phyloP scores from a whole-genome alignment of 2,888 invertebrate genomes.

The Lasius fuliginosus region DNA sequence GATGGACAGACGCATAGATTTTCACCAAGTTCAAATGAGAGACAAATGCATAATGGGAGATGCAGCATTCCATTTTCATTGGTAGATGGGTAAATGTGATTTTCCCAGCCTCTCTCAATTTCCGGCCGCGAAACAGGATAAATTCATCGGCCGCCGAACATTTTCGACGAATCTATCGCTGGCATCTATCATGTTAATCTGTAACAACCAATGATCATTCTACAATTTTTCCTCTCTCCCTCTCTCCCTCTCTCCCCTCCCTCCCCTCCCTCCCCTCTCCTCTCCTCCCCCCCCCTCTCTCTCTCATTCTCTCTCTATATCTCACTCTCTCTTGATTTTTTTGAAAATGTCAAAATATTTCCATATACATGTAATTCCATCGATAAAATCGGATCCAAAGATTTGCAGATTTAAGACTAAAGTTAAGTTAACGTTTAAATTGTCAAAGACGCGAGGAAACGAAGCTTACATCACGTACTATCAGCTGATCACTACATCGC shows the following conservation, averaged over 20 bases:
- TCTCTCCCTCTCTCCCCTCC: too few relatives aligned
- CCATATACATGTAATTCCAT: neutral
- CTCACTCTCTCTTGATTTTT: neutral
- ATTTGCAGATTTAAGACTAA: neutral
- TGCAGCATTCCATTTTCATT: conserved; percentile 20
- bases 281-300: too few relatives aligned
- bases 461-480: neutral
- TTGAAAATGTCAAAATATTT: conserved; percentile 1
- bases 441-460: neutral
- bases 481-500: neutral
- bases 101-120: conserved; percentile 44
- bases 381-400: neutral
- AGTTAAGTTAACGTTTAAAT: neutral
- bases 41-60: conserved; percentile 25
- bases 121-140: conserved; percentile 21
- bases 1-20: conserved; percentile 24
- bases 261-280: too few relatives aligned
- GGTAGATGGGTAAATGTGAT: conserved; percentile 18
- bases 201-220: neutral
- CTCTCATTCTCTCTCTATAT: too few relatives aligned
- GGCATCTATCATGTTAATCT: conserved; percentile 3
- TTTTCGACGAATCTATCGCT: conserved; percentile 19
- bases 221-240: neutral
- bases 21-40: conserved; percentile 46
- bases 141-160: conserved; percentile 28